Percentiles rank a stretch among this genome's conserved stretches.
Evolutionary conservation across 2,888 invertebrate genomes (phyloP).

Genomic region (Dryococelus australis): DNA sequence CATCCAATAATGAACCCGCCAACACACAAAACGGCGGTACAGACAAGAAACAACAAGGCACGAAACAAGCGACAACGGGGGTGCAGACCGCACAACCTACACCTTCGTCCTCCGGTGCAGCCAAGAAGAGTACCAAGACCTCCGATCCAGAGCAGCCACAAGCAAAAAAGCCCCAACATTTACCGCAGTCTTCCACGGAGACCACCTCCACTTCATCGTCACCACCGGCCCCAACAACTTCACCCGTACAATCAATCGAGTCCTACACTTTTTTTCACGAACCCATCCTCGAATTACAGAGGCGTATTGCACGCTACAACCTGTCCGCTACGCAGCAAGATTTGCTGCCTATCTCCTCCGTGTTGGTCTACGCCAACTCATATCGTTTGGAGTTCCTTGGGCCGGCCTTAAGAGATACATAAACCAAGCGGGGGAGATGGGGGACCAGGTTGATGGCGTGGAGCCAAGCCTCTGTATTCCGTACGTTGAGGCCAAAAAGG

Average conservation of each 20-base stretch:
- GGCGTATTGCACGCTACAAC: not conserved
- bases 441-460: not conserved
- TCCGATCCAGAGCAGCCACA: not conserved
- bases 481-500: not conserved
- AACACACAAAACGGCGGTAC: not conserved
- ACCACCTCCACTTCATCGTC: not conserved
- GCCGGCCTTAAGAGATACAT: not conserved
- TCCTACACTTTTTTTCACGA: not conserved
- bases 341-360: not conserved
- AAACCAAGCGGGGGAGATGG: not conserved
- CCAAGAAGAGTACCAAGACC: not conserved
- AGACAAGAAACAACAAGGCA: too few relatives aligned
- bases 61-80: not conserved
- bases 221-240: not conserved
- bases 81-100: not conserved
- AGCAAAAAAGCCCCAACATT: not conserved
- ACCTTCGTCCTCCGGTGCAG: not conserved
- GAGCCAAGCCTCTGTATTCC: not conserved
- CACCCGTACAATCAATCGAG: not conserved
- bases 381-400: not conserved
- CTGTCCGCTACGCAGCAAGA: not conserved
- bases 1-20: not conserved
- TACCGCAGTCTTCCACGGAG: not conserved
- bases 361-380: not conserved
- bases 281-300: not conserved